Percentiles rank a stretch among this genome's conserved stretches.
Evolutionary conservation across 2,113 vertebrate genomes (phyloP).

Genomic region (Barnardius zonarius): DNA sequence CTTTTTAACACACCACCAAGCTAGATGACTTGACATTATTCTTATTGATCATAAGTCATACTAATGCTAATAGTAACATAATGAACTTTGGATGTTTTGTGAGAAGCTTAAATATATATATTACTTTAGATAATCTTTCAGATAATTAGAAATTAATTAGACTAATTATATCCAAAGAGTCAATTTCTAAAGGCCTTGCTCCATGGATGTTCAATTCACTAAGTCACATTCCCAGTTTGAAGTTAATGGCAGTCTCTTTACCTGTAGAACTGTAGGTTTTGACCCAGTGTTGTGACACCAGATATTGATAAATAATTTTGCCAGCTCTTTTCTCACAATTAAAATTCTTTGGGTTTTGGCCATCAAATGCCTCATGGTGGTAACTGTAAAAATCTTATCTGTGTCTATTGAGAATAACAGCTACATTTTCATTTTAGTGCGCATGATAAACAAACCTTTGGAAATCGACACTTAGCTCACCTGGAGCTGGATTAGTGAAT

Average conservation of each 20-base stretch:
- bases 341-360: constrained; percentile 33
- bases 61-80: neutral
- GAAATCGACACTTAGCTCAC: constrained; percentile 27
- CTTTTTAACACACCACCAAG: neutral
- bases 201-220: neutral
- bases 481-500: constrained; percentile 1
- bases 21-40: neutral
- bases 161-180: neutral
- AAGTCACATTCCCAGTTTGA: neutral
- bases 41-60: neutral
- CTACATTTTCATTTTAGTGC: constrained; percentile 38
- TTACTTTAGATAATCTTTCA: neutral
- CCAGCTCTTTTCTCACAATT: neutral
- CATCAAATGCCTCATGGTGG: neutral
- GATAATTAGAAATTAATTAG: constrained; percentile 10
- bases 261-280: neutral
- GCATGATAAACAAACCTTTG: constrained; percentile 51
- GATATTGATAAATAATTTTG: neutral
- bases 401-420: constrained; percentile 9
- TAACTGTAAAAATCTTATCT: neutral
- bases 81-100: neutral
- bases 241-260: neutral
- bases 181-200: neutral
- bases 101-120: neutral
- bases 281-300: neutral